phyloP scores from a whole-genome alignment of 2,888 invertebrate species.

The Andrena flavipes region DNA sequence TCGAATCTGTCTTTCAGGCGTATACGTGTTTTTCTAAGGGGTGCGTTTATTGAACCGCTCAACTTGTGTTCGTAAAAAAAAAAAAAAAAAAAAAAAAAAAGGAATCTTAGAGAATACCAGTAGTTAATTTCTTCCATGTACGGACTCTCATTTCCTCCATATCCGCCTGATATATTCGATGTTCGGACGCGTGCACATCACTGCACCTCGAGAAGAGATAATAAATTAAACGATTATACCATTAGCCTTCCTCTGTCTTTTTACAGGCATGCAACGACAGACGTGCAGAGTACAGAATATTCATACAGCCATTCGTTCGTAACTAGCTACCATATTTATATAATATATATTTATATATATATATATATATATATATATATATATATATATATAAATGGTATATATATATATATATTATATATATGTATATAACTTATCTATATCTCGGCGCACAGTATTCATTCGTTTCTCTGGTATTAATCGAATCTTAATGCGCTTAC shows the following conservation, averaged over 20 bases:
- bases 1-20: conserved; percentile 20
- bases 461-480: conserved; percentile 43
- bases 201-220: conserved; percentile 30
- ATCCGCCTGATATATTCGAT: conserved; percentile 29
- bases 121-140: too few relatives aligned
- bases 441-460: conserved; percentile 28
- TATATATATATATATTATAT: conserved; percentile 28
- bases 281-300: conserved; percentile 58
- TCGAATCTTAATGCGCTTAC: conserved; percentile 57
- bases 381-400: conserved; percentile 13
- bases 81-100: too few relatives aligned
- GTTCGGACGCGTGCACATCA: conserved; percentile 31
- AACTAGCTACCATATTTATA: conserved; percentile 54
- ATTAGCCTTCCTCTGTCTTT: conserved; percentile 36
- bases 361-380: conserved; percentile 24
- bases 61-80: too few relatives aligned
- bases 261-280: conserved; percentile 57
- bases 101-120: too few relatives aligned
- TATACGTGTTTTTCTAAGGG: neutral
- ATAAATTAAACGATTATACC: conserved; percentile 53
- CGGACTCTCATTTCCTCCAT: neutral
- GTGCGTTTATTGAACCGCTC: too few relatives aligned
- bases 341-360: conserved; percentile 12
- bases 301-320: conserved; percentile 60
- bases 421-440: conserved; percentile 24